A percentile compares a stretch with the other conserved stretches of the same genome.
phyloP scores from a whole-genome alignment of 2,113 vertebrate species.

The Zosterops hypoxanthus region DNA sequence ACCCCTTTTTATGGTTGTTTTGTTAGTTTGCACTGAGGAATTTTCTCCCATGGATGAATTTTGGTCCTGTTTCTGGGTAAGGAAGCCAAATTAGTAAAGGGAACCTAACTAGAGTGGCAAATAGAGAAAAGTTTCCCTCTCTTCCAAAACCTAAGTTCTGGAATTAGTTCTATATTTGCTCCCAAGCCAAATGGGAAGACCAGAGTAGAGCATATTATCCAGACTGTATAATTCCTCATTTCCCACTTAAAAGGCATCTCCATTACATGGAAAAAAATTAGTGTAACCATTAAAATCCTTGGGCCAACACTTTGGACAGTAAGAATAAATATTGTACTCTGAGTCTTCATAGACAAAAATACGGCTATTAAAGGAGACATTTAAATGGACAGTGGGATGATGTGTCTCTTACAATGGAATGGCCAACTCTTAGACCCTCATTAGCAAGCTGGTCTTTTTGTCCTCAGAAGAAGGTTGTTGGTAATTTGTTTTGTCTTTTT shows the following conservation, averaged over 20 bases:
- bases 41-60: conserved; percentile 37
- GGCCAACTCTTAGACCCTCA: not conserved
- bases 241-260: not conserved
- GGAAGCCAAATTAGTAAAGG: not conserved
- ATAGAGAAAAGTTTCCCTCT: not conserved
- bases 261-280: not conserved
- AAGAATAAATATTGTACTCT: not conserved
- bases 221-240: not conserved
- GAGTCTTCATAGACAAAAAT: not conserved
- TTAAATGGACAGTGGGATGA: not conserved
- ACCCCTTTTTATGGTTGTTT: conserved; percentile 57
- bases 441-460: not conserved
- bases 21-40: conserved; percentile 39
- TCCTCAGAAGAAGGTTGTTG: not conserved
- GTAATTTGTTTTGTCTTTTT: not conserved
- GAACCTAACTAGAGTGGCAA: not conserved
- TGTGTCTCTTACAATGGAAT: not conserved
- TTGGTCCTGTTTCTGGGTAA: not conserved
- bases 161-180: not conserved
- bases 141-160: not conserved
- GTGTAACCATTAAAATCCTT: not conserved
- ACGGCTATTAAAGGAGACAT: not conserved
- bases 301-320: not conserved
- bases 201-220: not conserved
- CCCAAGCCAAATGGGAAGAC: not conserved